A percentile compares a stretch with the other conserved stretches of the same genome.
phyloP scores from a whole-genome alignment of 2,888 invertebrate species.

The Ceratothoa steindachneri region DNA sequence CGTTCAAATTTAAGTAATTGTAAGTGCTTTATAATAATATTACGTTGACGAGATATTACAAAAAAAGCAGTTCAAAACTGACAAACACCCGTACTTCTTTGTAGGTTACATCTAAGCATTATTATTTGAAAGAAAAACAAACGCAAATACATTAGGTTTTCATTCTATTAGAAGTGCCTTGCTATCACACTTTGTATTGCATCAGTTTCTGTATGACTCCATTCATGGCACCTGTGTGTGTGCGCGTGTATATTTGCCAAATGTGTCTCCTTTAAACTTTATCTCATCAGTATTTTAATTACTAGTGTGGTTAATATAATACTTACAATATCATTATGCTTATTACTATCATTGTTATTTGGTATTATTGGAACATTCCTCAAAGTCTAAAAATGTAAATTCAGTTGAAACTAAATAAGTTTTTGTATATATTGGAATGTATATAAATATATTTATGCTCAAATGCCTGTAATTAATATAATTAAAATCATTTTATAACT shows the following conservation, averaged over 20 bases:
- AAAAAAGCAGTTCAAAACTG: neutral
- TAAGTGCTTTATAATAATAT: neutral
- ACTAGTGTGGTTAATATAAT: neutral
- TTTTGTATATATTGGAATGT: neutral
- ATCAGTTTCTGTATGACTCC: neutral
- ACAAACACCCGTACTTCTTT: neutral
- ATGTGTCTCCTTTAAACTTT: neutral
- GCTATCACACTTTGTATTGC: neutral
- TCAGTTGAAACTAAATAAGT: neutral
- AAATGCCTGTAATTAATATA: neutral
- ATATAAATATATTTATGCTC: neutral
- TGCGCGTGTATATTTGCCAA: neutral
- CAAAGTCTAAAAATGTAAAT: neutral
- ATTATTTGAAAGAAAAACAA: neutral
- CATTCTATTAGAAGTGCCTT: constrained; percentile 7
- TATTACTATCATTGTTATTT: neutral
- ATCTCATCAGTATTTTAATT: neutral
- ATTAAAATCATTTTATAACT: neutral
- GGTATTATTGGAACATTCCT: neutral
- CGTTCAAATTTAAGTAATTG: neutral
- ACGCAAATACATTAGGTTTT: neutral
- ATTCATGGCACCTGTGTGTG: neutral
- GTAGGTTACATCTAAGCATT: neutral
- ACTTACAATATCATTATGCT: neutral
- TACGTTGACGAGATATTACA: neutral